A percentile compares a stretch with the other conserved stretches of the same genome.
Conservation (phyloP, 1,140 invertebrate genomes). For the Musca vetustissima region DNA sequence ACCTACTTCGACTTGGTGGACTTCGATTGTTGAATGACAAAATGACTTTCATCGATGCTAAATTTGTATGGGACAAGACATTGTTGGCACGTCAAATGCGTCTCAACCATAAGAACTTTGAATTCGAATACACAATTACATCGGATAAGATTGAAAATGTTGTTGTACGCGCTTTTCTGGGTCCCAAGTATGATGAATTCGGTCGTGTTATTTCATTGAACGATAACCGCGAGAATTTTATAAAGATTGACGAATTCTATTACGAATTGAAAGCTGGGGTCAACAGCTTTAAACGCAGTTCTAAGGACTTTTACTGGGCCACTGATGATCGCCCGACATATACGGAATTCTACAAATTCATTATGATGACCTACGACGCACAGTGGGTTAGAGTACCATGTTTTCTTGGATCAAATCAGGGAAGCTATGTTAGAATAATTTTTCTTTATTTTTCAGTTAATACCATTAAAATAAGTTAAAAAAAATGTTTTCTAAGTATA, state of each 20-base stretch:
- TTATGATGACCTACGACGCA: slow-evolving; percentile 52
- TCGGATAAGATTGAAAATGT: slow-evolving; percentile 53
- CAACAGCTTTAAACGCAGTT: slow-evolving; percentile 56
- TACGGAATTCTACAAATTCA: slow-evolving; percentile 55
- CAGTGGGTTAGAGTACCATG: too few species aligned
- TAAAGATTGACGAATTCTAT: slow-evolving; percentile 58
- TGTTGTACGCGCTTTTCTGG: slow-evolving; percentile 35
- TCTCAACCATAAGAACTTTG: slow-evolving; percentile 63
- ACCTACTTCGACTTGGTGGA: slow-evolving; percentile 68
- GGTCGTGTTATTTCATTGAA: slow-evolving; percentile 58
- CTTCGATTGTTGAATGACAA: slow-evolving; percentile 56
- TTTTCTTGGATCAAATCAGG: too few species aligned
- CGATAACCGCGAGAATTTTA: slow-evolving; percentile 60
- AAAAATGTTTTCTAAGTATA: too few species aligned
- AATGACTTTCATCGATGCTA: slow-evolving; percentile 18
- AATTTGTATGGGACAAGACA: slow-evolving; percentile 13
- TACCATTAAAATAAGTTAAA: too few species aligned
- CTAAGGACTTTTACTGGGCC: slow-evolving; percentile 54
- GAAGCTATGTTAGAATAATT: too few species aligned
- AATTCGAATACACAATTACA: slow-evolving; percentile 57
- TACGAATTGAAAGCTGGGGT: slow-evolving; percentile 57
- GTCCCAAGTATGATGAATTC: slow-evolving; percentile 53
- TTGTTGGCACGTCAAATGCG: slow-evolving; percentile 47
- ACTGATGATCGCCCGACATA: slow-evolving; percentile 55
- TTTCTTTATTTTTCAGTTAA: too few species aligned